Conservation (phyloP, 2,888 invertebrate species). For the Xylota segnis region DNA sequence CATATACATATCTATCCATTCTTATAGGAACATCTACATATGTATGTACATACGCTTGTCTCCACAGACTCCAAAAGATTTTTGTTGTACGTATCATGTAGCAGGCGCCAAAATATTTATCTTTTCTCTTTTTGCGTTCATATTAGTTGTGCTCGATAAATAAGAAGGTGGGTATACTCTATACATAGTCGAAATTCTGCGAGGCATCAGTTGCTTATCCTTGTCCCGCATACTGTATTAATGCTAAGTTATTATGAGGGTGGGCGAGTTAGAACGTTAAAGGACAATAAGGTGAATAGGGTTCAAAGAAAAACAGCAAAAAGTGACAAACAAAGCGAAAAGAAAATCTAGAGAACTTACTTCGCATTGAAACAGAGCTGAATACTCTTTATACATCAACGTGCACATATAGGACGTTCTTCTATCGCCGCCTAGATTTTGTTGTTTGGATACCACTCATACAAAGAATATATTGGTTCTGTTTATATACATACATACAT, state of each 20-base stretch:
- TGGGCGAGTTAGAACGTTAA: not conserved
- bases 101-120: conserved; percentile 15
- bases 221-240: conserved; percentile 12
- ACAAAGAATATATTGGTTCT: not conserved
- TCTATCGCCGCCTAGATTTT: not conserved
- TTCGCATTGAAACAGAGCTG: not conserved
- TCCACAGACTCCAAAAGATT: not conserved
- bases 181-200: not conserved
- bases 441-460: conserved; percentile 1
- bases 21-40: not conserved
- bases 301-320: not conserved
- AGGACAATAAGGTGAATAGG: not conserved
- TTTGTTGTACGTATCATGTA: conserved; percentile 1
- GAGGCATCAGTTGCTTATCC: conserved; percentile 1
- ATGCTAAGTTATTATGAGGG: conserved; percentile 7
- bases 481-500: not conserved
- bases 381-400: not conserved
- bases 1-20: too few species aligned
- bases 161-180: not conserved
- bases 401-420: not conserved
- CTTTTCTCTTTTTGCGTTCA: not conserved
- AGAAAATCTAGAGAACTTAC: not conserved
- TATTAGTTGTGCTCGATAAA: not conserved
- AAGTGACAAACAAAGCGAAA: conserved; percentile 9
- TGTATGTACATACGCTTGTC: not conserved